phyloP scores from a whole-genome alignment of 1,140 invertebrate species.

The Ephestia elutella region DNA sequence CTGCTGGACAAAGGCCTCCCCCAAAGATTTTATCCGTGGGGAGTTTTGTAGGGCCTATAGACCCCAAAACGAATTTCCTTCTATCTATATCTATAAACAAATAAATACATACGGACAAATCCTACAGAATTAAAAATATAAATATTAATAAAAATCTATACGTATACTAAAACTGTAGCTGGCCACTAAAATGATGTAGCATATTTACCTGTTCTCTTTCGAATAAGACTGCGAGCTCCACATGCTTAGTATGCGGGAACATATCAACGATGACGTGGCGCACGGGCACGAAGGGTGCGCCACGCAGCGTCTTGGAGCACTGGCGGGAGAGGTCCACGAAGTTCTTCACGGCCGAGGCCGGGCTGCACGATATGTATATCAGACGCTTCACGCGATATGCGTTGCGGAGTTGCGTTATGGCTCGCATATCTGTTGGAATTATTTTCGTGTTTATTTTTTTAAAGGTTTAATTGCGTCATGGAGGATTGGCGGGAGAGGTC shows the following conservation, averaged over 20 bases:
- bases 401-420: constrained; percentile 85
- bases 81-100: too few species aligned
- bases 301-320: constrained; percentile 86
- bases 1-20: too few species aligned
- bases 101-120: too few species aligned
- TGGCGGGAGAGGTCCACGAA: constrained; percentile 90
- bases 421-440: constrained; percentile 80
- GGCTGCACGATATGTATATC: constrained; percentile 95
- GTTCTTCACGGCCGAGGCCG: constrained; percentile 88
- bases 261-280: constrained; percentile 92
- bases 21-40: too few species aligned
- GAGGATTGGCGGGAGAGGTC: constrained; percentile 87
- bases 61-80: too few species aligned
- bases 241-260: constrained; percentile 94
- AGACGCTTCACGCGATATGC: constrained; percentile 84
- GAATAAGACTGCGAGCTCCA: constrained; percentile 90
- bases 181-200: too few species aligned
- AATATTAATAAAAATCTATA: too few species aligned
- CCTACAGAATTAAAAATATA: too few species aligned
- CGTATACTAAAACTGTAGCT: too few species aligned
- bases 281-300: constrained; percentile 86
- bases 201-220: constrained; percentile 74
- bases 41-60: too few species aligned
- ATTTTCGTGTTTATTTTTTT: neutral
- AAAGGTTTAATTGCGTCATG: constrained; percentile 76